Conservation (phyloP, 2,113 vertebrate species). For the Nycticryphes semicollaris region DNA sequence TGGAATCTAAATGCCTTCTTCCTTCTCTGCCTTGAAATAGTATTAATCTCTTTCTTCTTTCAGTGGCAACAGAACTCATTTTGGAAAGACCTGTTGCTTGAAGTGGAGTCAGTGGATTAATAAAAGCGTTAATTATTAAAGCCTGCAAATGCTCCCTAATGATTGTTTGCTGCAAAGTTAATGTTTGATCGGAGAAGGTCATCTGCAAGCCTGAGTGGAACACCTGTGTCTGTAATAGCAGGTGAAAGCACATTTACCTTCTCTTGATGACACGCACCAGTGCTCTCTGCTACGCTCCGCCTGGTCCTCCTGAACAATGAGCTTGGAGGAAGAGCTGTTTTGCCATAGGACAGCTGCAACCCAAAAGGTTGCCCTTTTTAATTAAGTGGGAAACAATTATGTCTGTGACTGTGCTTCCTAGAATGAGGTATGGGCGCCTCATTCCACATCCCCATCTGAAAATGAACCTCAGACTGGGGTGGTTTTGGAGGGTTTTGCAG, state of each 20-base stretch:
- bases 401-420: neutral
- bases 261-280: neutral
- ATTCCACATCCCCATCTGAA: neutral
- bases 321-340: neutral
- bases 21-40: neutral
- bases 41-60: neutral
- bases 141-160: constrained; percentile 32
- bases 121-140: constrained; percentile 57
- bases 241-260: neutral
- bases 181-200: constrained; percentile 48
- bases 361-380: neutral
- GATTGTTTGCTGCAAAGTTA: constrained; percentile 59
- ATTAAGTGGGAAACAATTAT: neutral
- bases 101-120: constrained; percentile 38
- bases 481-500: neutral
- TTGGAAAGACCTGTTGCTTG: constrained; percentile 1
- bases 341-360: neutral
- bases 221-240: neutral
- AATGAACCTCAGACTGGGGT: fast-evolving
- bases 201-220: neutral
- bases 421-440: neutral
- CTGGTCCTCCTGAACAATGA: neutral
- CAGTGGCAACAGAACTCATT: constrained; percentile 9
- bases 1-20: neutral
- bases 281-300: neutral